Percentiles rank a stretch among this genome's conserved stretches.
These are phyloP conservation scores for Corbicula japonica DNA, from an alignment of 2,888 invertebrate species.

Conservation along the genomic window DNA sequence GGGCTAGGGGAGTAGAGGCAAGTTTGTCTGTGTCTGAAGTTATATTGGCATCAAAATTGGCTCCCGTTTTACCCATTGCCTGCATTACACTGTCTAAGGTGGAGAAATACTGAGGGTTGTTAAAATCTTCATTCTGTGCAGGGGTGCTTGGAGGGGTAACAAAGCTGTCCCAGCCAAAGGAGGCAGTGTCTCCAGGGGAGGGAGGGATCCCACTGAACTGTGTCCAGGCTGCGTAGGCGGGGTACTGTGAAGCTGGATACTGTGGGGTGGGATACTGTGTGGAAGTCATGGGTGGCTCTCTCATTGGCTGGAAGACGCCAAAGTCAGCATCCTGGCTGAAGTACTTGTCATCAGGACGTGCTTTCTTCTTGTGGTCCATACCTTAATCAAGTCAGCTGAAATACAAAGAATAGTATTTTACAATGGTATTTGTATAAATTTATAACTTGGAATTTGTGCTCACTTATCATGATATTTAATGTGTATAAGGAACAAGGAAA, in stretches of 20 bases:
- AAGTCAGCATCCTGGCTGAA: conserved; percentile 54
- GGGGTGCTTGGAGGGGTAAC: conserved; percentile 67
- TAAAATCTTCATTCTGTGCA: conserved; percentile 49
- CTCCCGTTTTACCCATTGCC: conserved; percentile 40
- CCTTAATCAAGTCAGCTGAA: not conserved
- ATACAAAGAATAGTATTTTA: not conserved
- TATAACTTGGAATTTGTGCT: too few species aligned
- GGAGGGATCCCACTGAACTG: conserved; percentile 79
- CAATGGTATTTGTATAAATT: not conserved
- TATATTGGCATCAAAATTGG: conserved; percentile 38
- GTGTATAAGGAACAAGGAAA: not conserved
- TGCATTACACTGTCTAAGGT: conserved; percentile 49
- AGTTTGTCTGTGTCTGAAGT: conserved; percentile 55
- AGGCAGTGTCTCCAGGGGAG: conserved; percentile 42
- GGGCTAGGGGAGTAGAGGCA: conserved; percentile 63
- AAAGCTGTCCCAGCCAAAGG: conserved; percentile 70
- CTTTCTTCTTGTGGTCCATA: conserved; percentile 36
- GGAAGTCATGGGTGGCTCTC: conserved; percentile 3
- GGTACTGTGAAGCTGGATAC: too few species aligned
- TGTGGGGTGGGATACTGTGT: too few species aligned
- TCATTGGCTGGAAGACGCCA: conserved; percentile 49
- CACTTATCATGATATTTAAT: not conserved
- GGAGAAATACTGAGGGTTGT: conserved; percentile 51
- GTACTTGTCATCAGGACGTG: conserved; percentile 27
- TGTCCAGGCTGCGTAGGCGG: conserved; percentile 73